A percentile compares a stretch with the other conserved stretches of the same genome.
phyloP scores from a whole-genome alignment of 2,797 vertebrate genomes.

The Allobates femoralis region DNA sequence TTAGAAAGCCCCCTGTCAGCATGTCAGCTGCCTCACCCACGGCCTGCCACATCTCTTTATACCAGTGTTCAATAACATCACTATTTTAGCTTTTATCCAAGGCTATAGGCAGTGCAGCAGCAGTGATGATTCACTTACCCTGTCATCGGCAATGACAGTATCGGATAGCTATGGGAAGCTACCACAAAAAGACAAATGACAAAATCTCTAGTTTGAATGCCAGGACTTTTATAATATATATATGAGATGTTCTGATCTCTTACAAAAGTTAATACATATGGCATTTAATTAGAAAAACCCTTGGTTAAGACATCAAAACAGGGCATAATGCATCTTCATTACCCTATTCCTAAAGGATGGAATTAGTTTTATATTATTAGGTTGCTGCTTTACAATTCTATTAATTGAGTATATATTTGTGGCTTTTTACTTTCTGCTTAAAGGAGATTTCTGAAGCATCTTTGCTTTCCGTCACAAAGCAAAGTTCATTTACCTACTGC shows the following conservation, averaged over 20 bases:
- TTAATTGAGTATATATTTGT: background rate
- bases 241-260: background rate
- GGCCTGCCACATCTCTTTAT: background rate
- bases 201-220: background rate
- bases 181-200: background rate
- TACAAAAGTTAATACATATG: background rate
- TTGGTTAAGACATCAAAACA: too few species aligned
- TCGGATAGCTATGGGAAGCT: background rate
- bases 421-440: background rate
- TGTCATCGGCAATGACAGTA: background rate
- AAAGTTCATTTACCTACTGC: too few species aligned
- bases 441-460: background rate
- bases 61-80: slow-evolving; percentile 5
- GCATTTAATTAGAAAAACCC: too few species aligned
- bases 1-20: background rate
- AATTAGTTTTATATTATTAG: background rate
- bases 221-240: background rate
- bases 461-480: too few species aligned
- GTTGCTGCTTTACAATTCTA: background rate
- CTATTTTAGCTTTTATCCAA: slow-evolving; percentile 5
- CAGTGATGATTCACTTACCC: background rate
- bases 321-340: background rate
- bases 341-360: background rate
- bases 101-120: background rate
- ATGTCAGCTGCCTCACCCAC: background rate